These are phyloP conservation scores for Macroramphosus scolopax DNA, from an alignment of 2,797 vertebrate species.

Conservation along the genomic window DNA sequence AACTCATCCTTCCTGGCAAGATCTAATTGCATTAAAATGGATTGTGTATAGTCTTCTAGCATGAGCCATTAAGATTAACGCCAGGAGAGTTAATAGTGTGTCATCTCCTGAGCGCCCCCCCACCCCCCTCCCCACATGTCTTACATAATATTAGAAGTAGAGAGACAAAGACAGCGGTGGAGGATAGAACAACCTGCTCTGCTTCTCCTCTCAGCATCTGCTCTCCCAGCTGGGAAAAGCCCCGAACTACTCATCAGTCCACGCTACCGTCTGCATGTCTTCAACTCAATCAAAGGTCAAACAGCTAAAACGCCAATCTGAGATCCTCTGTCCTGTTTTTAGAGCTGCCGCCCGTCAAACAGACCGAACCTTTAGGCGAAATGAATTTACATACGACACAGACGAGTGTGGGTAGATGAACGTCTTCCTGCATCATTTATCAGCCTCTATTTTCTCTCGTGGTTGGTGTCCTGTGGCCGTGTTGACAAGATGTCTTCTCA, in stretches of 20 bases:
- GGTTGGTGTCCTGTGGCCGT: slow-evolving; percentile 27
- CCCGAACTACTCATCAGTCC: slow-evolving; percentile 75
- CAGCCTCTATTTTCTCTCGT: slow-evolving; percentile 47
- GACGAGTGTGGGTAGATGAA: slow-evolving; percentile 47
- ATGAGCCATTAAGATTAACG: slow-evolving; percentile 77
- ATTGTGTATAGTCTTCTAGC: slow-evolving; percentile 74
- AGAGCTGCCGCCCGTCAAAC: slow-evolving; percentile 48
- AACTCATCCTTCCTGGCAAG: slow-evolving; percentile 78
- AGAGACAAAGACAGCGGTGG: slow-evolving; percentile 50
- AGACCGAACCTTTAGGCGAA: slow-evolving; percentile 56
- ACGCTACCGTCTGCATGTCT: slow-evolving; percentile 66
- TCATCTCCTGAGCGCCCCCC: slow-evolving; percentile 59
- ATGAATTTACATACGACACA: slow-evolving; percentile 64
- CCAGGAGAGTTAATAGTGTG: slow-evolving; percentile 77
- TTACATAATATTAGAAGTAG: slow-evolving; percentile 73
- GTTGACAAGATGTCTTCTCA: slow-evolving; percentile 38
- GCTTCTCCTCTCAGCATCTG: slow-evolving; percentile 73
- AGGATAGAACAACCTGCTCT: slow-evolving; percentile 59
- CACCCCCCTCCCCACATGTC: slow-evolving; percentile 37
- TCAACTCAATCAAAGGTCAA: slow-evolving; percentile 80
- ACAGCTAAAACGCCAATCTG: slow-evolving; percentile 72
- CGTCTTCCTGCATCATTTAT: slow-evolving; percentile 61
- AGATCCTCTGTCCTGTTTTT: slow-evolving; percentile 64
- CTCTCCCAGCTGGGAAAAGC: slow-evolving; percentile 77
- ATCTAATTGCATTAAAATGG: slow-evolving; percentile 83